Evolutionary conservation across 1,140 invertebrate species (phyloP), one percentile per base, ranked within the genome.

Genomic region (Aphaenogaster floridana): DNA sequence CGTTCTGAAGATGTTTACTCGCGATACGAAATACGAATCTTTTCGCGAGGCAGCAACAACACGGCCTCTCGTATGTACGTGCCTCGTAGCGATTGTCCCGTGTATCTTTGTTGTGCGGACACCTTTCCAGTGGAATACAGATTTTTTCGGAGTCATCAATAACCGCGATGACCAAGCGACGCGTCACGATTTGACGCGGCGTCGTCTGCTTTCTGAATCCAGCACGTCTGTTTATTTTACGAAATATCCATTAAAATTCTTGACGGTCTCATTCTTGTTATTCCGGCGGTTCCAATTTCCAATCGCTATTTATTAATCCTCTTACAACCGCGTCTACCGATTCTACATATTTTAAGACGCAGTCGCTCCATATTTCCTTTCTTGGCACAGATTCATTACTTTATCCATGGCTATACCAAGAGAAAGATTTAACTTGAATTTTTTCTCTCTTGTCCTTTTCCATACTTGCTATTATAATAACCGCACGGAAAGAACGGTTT

Each of bases 21-120:
- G 54, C 54, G 45, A 7, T 74, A 36, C 21, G 17, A 79, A 86
- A 7, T 74, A 36, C 21, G 17, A 79, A 86, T 89, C 78, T 88
- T 74, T 63, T 72, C 45, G 59, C 42, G 28, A 28, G 71, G 59
- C 45, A 36, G 45, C 21, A 13, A 28, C 63, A 71, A 45, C 50
- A 21, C 15, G 13, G 7, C 28, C 15, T 48, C 50, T 45, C 50
- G 36, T 17, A 8, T 17, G 21, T 72, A 42, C 21, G 28, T 84
- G 36, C 59, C 59, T 21, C 28, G 54, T 15, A 1, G 15, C 15
- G 61, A 11, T 6, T 28, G 28, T 28, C 28, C 28, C 28, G 28
- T 15, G 7, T 28, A 21, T 61, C 9, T 63, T 77, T 59, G 57
- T 77, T 59, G 57, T 64, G 34, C 28, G 28, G 61, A 69, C 6